Conservation (phyloP, 2,113 vertebrate species). For the Halcyon senegalensis region DNA sequence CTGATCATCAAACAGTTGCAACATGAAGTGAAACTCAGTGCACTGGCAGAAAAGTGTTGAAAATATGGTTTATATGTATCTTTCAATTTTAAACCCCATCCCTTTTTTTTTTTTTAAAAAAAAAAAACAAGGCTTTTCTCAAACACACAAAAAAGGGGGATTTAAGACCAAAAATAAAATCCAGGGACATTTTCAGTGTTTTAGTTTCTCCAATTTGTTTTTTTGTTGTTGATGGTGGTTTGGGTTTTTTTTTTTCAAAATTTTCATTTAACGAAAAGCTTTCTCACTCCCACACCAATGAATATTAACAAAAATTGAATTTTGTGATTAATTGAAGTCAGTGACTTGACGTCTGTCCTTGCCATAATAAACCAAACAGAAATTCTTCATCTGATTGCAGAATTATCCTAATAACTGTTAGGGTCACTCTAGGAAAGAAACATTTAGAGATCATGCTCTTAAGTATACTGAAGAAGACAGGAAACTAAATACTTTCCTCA, state of each 20-base stretch:
- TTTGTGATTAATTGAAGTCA: neutral
- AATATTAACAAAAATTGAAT: neutral
- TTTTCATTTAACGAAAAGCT: neutral
- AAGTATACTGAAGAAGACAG: neutral
- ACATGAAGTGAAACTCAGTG: neutral
- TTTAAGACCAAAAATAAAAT: neutral
- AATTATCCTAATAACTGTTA: neutral
- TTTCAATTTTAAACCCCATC: neutral
- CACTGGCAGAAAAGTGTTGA: neutral
- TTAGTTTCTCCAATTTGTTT: neutral
- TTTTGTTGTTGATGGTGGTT: neutral
- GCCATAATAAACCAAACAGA: neutral
- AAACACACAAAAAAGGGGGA: neutral
- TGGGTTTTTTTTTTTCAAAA: neutral
- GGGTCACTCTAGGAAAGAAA: neutral
- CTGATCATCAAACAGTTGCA: neutral
- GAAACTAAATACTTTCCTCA: neutral
- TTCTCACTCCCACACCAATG: accelerated
- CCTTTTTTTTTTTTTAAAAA: neutral
- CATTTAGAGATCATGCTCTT: neutral
- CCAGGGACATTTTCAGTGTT: accelerated
- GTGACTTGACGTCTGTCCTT: neutral
- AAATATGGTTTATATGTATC: neutral
- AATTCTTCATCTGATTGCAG: neutral
- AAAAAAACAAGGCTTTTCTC: neutral